phyloP scores from a whole-genome alignment of 2,888 invertebrate genomes.

The Autographa gamma region DNA sequence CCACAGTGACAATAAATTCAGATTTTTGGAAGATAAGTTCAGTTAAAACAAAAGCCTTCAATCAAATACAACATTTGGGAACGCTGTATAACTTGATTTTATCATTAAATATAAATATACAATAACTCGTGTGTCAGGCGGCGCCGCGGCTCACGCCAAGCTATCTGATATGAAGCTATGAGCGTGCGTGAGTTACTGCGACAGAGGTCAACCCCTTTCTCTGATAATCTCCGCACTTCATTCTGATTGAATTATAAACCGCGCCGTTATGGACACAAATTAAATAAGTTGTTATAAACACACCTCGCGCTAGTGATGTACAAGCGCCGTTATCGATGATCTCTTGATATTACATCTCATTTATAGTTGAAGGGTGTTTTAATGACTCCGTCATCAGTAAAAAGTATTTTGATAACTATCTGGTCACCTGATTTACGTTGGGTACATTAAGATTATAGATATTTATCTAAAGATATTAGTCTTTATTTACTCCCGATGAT shows the following conservation, averaged over 20 bases:
- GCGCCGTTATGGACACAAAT: conserved; percentile 35
- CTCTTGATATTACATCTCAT: neutral
- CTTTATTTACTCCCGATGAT: neutral
- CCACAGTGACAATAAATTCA: too few relatives aligned
- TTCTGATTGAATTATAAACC: conserved; percentile 38
- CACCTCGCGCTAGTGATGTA: conserved; percentile 26
- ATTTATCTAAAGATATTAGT: neutral
- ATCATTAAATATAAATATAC: neutral
- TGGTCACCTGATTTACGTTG: neutral
- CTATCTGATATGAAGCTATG: conserved; percentile 9
- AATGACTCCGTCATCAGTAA: neutral
- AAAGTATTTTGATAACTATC: neutral
- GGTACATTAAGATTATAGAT: neutral
- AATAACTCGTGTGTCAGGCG: neutral
- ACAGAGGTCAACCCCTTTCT: conserved; percentile 28
- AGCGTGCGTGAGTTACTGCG: conserved; percentile 7
- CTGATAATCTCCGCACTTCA: conserved; percentile 41
- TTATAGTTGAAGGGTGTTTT: neutral
- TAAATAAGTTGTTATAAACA: conserved; percentile 35
- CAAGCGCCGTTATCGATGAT: conserved; percentile 19
- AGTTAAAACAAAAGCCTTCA: neutral
- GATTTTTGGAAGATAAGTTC: too few relatives aligned
- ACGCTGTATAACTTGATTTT: too few relatives aligned
- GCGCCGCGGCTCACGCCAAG: neutral
- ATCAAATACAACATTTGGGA: neutral